Evolutionary conservation across 2,797 vertebrate species (phyloP).

Genomic region (Vireo griseus): DNA sequence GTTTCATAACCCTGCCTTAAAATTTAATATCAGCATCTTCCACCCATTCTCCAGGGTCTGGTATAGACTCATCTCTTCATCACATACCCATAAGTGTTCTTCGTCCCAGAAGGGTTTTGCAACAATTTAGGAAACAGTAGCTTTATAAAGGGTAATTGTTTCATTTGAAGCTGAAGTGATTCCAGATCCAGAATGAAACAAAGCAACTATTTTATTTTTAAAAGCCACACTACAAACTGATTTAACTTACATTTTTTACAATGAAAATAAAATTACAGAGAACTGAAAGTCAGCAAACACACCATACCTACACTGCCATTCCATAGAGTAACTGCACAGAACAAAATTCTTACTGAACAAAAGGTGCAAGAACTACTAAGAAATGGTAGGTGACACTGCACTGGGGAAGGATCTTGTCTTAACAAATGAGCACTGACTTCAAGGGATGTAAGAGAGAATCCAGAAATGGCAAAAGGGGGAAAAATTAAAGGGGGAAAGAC

Average conservation of each 20-base stretch:
- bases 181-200: conserved; percentile 17
- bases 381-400: background rate
- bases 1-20: background rate
- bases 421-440: background rate
- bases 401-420: background rate
- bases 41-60: background rate
- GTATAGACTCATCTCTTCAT: background rate
- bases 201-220: background rate
- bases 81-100: background rate
- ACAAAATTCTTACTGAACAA: background rate
- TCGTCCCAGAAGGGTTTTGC: background rate
- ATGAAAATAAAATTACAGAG: background rate
- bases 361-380: background rate
- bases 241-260: background rate
- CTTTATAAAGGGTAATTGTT: conserved; percentile 17
- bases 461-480: background rate
- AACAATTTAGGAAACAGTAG: background rate
- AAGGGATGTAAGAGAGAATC: background rate
- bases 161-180: background rate
- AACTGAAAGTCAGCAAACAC: background rate
- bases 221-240: background rate
- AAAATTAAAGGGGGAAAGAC: background rate
- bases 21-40: background rate
- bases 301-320: background rate
- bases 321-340: background rate